These are phyloP conservation scores for Petromus typicus DNA, from an alignment of 2,113 vertebrate species.

Conservation along the genomic window DNA sequence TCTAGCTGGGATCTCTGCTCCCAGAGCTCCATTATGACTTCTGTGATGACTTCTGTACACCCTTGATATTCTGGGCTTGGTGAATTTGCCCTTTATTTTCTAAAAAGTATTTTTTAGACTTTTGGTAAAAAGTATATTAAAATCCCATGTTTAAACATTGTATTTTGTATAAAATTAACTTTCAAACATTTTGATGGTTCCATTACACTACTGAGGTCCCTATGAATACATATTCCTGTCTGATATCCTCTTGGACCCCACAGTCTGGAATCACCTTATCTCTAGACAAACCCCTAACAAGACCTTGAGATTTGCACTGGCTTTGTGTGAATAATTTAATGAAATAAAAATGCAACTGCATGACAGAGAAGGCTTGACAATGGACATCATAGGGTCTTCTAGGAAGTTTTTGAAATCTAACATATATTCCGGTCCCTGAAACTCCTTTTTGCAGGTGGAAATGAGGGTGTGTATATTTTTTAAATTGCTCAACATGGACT, in stretches of 20 bases:
- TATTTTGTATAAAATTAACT: not conserved
- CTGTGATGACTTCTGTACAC: no score
- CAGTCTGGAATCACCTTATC: not conserved
- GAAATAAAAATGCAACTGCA: not conserved
- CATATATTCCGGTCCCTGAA: not conserved
- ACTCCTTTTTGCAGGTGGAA: no score
- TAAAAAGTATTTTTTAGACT: not conserved
- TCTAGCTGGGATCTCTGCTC: not conserved
- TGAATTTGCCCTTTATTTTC: not conserved
- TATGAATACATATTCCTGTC: no score
- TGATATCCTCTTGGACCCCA: not conserved
- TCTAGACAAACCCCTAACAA: not conserved
- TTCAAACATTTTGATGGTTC: not conserved
- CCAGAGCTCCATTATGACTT: not conserved
- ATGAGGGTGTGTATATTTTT: not conserved
- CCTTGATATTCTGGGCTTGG: not conserved
- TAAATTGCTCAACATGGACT: not conserved
- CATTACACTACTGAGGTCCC: not conserved
- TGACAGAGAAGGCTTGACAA: not conserved
- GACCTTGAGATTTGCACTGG: not conserved
- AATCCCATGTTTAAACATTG: not conserved
- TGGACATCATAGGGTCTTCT: not conserved
- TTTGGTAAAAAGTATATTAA: not conserved
- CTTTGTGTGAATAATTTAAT: not conserved
- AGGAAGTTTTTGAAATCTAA: conserved; percentile 14